Conservation (phyloP, 2,113 vertebrate species). For the Callorhinus ursinus region DNA sequence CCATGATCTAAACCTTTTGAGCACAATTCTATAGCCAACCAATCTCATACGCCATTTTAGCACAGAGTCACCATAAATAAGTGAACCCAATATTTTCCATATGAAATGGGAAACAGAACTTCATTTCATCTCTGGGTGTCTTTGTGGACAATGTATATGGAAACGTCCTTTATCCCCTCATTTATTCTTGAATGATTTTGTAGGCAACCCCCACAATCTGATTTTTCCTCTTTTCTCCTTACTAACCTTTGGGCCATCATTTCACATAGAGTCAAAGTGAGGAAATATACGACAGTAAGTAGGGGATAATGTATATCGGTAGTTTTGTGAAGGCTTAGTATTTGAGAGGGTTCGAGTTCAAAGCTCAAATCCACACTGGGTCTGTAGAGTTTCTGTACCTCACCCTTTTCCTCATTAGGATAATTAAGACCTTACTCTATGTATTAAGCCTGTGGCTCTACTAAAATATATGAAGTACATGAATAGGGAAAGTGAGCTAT, state of each 20-base stretch:
- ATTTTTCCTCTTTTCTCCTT: neutral
- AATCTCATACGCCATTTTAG: neutral
- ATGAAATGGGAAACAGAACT: neutral
- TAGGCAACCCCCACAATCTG: neutral
- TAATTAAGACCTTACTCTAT: conserved; percentile 26
- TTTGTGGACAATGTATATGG: neutral
- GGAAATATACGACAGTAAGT: neutral
- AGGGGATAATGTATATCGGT: neutral
- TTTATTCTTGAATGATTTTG: neutral
- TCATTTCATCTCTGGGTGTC: neutral
- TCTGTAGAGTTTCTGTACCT: conserved; percentile 24
- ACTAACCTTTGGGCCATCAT: neutral
- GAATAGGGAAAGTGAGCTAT: conserved; percentile 22
- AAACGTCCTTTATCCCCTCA: neutral
- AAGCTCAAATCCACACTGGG: neutral
- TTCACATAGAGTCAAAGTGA: neutral
- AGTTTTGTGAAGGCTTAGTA: neutral
- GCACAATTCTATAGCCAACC: neutral
- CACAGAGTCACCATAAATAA: neutral
- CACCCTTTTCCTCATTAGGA: conserved; percentile 1
- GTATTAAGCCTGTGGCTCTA: neutral
- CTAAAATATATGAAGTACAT: conserved; percentile 28
- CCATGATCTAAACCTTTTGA: neutral
- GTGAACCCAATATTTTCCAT: neutral
- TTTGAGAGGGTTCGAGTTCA: conserved; percentile 17